A percentile compares a stretch with the other conserved stretches of the same genome.
These are phyloP conservation scores for Siderastrea siderea DNA, from an alignment of 92 coral and sea anemone genomes.

Conservation along the genomic window DNA sequence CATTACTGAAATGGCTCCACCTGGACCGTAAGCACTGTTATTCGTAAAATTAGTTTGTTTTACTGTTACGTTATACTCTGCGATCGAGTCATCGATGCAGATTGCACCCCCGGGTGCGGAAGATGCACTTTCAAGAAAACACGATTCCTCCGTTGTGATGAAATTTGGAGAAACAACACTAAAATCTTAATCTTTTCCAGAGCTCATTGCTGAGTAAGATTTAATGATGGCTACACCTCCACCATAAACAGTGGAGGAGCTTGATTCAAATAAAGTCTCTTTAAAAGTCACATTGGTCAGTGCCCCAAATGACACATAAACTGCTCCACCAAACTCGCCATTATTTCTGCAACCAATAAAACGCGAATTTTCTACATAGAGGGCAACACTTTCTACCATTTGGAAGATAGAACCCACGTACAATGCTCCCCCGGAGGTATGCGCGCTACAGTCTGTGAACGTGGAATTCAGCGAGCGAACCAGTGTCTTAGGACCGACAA, in stretches of 20 bases:
- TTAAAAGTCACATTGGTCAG: not conserved
- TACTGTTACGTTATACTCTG: not conserved
- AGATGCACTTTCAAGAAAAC: not conserved
- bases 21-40: constrained; percentile 17
- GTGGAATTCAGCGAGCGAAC: not conserved
- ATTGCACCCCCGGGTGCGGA: not conserved
- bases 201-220: not conserved
- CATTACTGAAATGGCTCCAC: constrained; percentile 2
- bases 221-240: not conserved
- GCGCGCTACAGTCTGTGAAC: not conserved
- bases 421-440: constrained; percentile 1
- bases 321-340: not conserved
- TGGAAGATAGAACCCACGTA: not conserved
- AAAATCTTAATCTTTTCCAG: not conserved
- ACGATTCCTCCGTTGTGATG: not conserved
- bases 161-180: not conserved
- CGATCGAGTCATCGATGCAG: not conserved
- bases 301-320: not conserved
- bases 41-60: not conserved
- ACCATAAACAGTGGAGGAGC: not conserved
- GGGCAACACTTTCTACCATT: not conserved
- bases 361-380: not conserved
- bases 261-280: not conserved
- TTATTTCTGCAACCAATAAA: not conserved
- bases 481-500: not conserved